phyloP scores from a whole-genome alignment of 2,797 vertebrate genomes.

The Platyrinchus mystaceus region DNA sequence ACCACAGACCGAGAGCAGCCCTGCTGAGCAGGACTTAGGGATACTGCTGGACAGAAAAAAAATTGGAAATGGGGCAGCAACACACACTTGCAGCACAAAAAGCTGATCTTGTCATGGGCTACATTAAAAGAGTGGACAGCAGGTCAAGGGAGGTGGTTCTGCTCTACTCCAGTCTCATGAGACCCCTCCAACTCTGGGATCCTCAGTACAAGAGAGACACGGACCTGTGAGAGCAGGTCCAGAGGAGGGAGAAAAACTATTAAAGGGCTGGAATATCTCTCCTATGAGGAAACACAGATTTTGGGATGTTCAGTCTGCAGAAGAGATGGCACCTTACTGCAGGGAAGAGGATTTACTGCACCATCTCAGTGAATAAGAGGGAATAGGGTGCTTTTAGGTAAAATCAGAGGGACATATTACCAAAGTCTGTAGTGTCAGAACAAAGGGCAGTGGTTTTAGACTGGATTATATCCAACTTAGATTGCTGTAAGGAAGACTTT shows the following conservation, averaged over 20 bases:
- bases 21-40: background rate
- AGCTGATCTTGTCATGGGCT: no score
- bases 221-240: background rate
- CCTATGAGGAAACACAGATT: background rate
- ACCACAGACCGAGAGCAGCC: background rate
- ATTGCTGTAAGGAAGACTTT: background rate
- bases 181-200: background rate
- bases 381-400: background rate
- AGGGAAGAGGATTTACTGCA: background rate
- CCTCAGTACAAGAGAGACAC: background rate
- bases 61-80: background rate
- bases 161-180: background rate
- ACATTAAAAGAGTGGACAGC: background rate
- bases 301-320: background rate
- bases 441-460: background rate
- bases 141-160: background rate
- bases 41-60: no score
- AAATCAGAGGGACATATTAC: background rate
- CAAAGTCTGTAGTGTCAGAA: background rate
- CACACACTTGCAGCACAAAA: background rate
- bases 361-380: background rate
- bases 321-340: background rate
- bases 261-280: background rate
- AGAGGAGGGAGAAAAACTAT: background rate
- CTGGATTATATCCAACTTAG: fast-evolving